Percentiles rank a stretch among this genome's conserved stretches.
phyloP scores from a whole-genome alignment of 2,888 invertebrate species.

The Aplocera efformata region DNA sequence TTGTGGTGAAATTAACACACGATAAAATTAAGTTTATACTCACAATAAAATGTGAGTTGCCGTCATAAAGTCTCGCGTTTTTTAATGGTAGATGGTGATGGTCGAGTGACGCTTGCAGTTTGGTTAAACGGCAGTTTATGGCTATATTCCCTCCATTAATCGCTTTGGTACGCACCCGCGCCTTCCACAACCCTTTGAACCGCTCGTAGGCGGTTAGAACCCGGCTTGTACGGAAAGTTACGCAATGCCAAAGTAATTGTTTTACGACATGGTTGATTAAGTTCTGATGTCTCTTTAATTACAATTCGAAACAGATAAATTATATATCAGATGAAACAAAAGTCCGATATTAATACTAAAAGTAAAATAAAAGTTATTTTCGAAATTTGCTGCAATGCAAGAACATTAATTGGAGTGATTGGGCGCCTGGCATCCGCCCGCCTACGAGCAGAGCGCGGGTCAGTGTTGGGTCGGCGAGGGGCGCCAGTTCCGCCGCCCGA shows the following conservation, averaged over 20 bases:
- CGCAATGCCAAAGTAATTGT: constrained; percentile 19
- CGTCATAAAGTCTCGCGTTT: constrained; percentile 81
- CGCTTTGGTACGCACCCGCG: constrained; percentile 77
- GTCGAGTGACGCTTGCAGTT: constrained; percentile 78
- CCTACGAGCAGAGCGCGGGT: constrained; percentile 41
- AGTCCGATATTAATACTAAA: too few relatives aligned
- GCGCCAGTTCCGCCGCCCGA: constrained; percentile 59
- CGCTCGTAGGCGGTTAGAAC: constrained; percentile 25
- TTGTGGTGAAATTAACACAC: constrained; percentile 81
- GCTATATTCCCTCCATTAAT: constrained; percentile 80
- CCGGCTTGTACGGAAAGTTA: constrained; percentile 16
- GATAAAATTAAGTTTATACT: constrained; percentile 81
- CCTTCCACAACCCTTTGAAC: constrained; percentile 60
- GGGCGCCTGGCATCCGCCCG: constrained; percentile 46
- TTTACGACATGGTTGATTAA: constrained; percentile 11
- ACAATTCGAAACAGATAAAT: not conserved
- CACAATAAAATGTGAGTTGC: constrained; percentile 81
- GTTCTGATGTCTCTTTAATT: not conserved
- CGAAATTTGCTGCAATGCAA: not conserved
- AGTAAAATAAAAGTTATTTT: not conserved
- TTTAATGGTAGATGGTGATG: constrained; percentile 77
- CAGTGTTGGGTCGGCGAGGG: constrained; percentile 31
- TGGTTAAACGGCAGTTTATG: constrained; percentile 80
- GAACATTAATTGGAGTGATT: constrained; percentile 7
- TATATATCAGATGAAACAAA: not conserved